Conservation (phyloP, 2,113 vertebrate genomes). For the Anser cygnoides region DNA sequence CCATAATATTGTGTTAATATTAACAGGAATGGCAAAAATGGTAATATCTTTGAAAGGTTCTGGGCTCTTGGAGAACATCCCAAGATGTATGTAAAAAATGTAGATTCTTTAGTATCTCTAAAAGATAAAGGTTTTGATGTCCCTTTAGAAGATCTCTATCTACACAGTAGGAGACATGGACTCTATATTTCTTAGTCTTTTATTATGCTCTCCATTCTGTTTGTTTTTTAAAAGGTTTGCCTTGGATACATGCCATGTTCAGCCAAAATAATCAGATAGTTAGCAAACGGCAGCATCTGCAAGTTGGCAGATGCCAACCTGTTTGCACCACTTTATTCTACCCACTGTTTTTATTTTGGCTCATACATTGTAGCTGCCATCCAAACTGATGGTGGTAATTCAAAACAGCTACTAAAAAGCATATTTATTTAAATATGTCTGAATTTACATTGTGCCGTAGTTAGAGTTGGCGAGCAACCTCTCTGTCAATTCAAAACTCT, state of each 20-base stretch:
- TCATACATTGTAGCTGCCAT: background rate
- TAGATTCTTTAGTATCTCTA: background rate
- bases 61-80: background rate
- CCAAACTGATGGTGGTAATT: conserved; percentile 12
- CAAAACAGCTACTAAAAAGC: background rate
- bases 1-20: background rate
- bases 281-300: background rate
- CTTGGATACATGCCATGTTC: background rate
- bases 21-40: background rate
- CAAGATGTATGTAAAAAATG: background rate
- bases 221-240: background rate
- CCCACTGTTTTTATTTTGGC: conserved; percentile 40
- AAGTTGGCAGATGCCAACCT: background rate
- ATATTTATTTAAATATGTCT: conserved; percentile 16
- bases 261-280: background rate
- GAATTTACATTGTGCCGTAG: background rate
- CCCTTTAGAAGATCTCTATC: background rate
- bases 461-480: background rate
- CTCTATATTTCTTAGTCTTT: background rate
- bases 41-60: background rate
- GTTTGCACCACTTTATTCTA: conserved; percentile 2
- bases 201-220: background rate
- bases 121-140: background rate
- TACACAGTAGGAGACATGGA: background rate
- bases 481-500: background rate